Base-by-base conservation (phyloP, 1,140 invertebrate species). In the Hylaeus anthracinus region DNA sequence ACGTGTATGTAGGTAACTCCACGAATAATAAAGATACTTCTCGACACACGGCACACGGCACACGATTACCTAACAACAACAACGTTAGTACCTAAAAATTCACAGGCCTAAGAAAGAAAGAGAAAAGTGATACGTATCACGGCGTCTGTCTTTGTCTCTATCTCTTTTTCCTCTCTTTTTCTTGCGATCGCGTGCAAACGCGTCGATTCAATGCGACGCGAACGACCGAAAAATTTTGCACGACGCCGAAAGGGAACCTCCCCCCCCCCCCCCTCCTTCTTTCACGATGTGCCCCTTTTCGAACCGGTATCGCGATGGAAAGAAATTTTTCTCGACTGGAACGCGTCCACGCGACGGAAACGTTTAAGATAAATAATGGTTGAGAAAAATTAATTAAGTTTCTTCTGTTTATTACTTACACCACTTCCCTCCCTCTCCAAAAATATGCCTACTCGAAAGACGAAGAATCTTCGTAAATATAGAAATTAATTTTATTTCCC, bases 51-150 rank as follows among this genome's bases (percentile, higher is more conserved):
- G 86, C 92, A 93, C 92, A 93, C 92, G 92, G 86, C 92, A 93
- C 92, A 93, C 92, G 91, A 93, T 93, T 92, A 93, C 92, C 92
- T 92, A 92, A 93, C 92, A 93, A 88, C 92, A 93, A 88, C 92
- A 93, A 93, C 89, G 92, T 93, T 92, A 93, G 92, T 93, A 92
- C 90, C 92, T 93, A 92, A 92, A 51, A 88, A 67, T 86, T 82
- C 72, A 87, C 85, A 85, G 78, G 83, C 76, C 79, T 77, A 82
- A 78, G 73, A 70, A 71, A 81, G 60, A 74, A 78, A 74, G 75
- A 78, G 63, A 78, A 86, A 82, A 81, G 70, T 69, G 72, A 83
- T 77, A 76, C 69, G 61, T 39, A 76, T 43, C 86, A 82, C 82
- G 79, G 85, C 63, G 72, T 4, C 4, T 61, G 70, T 83, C 81